Conservation (phyloP, 2,888 invertebrate genomes). For the Macrophya annulata region DNA sequence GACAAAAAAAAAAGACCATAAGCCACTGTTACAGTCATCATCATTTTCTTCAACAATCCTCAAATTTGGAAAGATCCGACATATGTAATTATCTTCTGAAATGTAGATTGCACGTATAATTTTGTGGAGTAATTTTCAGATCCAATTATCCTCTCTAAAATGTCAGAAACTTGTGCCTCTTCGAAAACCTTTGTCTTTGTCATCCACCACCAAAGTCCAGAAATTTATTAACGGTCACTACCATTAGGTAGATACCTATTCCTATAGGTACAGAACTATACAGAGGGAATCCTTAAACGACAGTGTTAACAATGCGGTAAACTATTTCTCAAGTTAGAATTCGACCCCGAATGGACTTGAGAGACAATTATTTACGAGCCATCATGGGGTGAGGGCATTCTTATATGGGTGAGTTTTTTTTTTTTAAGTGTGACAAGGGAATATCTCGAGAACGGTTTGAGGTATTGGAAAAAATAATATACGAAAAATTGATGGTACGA, state of each 20-base stretch:
- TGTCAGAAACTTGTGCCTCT: neutral
- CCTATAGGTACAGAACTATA: too few species aligned
- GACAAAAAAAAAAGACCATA: neutral
- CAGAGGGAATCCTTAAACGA: neutral
- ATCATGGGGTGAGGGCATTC: neutral
- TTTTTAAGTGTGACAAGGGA: too few species aligned
- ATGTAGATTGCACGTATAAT: neutral
- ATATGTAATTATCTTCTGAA: neutral
- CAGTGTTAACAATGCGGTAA: constrained; percentile 42
- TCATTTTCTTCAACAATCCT: too few species aligned
- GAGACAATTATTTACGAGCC: neutral
- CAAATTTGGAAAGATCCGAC: neutral
- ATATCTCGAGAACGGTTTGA: too few species aligned
- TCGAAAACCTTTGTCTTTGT: constrained; percentile 35
- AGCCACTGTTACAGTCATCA: neutral
- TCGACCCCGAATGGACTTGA: neutral
- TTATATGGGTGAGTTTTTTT: too few species aligned
- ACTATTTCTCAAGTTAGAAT: constrained; percentile 29
- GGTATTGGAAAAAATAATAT: too few species aligned
- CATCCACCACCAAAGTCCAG: constrained; percentile 14
- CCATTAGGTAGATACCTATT: too few species aligned
- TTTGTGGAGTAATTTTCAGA: neutral
- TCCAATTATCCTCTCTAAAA: constrained; percentile 2
- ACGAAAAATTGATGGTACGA: too few species aligned
- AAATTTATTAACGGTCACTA: constrained; percentile 33